Evolutionary conservation across 2,113 vertebrate genomes (phyloP), one percentile per base, ranked within the genome.

Genomic region (Gobio gobio): DNA sequence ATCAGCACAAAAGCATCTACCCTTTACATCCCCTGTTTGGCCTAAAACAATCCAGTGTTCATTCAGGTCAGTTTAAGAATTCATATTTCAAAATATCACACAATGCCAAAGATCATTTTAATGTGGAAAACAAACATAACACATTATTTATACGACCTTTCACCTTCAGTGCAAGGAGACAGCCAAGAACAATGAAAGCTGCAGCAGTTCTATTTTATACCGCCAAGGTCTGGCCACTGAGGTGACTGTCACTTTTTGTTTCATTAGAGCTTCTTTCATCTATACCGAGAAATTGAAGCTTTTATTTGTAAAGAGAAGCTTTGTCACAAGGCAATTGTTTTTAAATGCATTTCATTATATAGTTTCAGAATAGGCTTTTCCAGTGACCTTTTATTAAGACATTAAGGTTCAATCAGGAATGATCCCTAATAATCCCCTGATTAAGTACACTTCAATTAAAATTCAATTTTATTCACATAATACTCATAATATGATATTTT

Each of bases 1-100:
- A 59, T 10, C 59, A 26, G 3, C 47, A 77, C 83, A 87, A 40
- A 81, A 49, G 79, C 70, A 85, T 22, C 78, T 76, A 14, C 78
- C 40, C 24, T 61, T 70, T 6, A 24, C n/a, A 73, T 10, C 4
- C 36, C 4, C 58, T 22, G 54, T 59, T 54, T 79, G 45, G 26
- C 59, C 77, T 87, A 24, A 16, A 78, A 78, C 47, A 72, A 20
- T 14, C n/a, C 58, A 61, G 63, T 36, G 29, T n/a, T 47, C 29
- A 72, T 75, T 10, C 29, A 7, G 2, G 43, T 29, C 24, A 59
- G 29, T 22, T 68, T 33, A 29, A 43, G 16, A 58, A 40, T 59
- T n/a, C 18, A n/a, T 59, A 72, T 59, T 7, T 58, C 10, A 29
- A 64, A 47, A 5, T 12, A 33, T 54, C 20, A 26, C 16, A 68